Percentiles rank a stretch among this genome's conserved stretches.
Evolutionary conservation across 92 coral and sea anemone genomes (phyloP).

Genomic region (Galaxea fascicularis): DNA sequence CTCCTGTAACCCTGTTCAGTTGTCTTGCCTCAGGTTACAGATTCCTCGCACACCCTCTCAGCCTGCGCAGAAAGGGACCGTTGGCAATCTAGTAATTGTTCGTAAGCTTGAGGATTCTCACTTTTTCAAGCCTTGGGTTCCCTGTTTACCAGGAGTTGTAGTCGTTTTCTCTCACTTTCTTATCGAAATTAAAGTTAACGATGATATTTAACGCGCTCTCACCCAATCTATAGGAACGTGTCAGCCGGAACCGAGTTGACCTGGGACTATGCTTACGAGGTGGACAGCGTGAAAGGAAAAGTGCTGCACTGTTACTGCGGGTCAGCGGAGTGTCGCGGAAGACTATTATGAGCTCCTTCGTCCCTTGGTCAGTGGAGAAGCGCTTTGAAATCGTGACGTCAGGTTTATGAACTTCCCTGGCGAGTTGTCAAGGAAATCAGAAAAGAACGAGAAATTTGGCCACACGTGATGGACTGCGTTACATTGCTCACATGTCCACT

Average conservation of each 20-base stretch:
- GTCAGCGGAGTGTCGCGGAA: slow-evolving; percentile 95
- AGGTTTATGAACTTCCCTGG: background rate
- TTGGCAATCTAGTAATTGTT: too few relatives aligned
- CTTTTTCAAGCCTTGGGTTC: too few relatives aligned
- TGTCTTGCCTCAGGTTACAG: too few relatives aligned
- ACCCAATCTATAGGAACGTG: slow-evolving; percentile 70
- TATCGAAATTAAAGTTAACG: too few relatives aligned
- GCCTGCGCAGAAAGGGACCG: too few relatives aligned
- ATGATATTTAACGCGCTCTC: background rate
- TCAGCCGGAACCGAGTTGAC: slow-evolving; percentile 93
- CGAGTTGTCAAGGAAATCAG: background rate
- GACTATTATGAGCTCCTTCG: slow-evolving; percentile 62
- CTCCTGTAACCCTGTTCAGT: too few relatives aligned
- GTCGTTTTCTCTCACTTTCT: background rate
- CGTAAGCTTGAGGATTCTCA: too few relatives aligned
- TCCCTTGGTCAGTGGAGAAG: slow-evolving; percentile 1
- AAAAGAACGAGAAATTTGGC: background rate
- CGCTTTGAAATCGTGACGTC: background rate
- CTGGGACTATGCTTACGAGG: slow-evolving; percentile 99
- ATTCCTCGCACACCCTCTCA: too few relatives aligned
- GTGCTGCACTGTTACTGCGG: slow-evolving; percentile 95
- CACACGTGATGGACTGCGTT: background rate
- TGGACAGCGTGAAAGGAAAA: slow-evolving; percentile 95
- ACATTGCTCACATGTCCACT: background rate
- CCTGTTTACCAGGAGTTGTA: too few relatives aligned